Evolutionary conservation across 2,888 invertebrate species (phyloP), one percentile per base, ranked within the genome.

Genomic region (Ormia ochracea): DNA sequence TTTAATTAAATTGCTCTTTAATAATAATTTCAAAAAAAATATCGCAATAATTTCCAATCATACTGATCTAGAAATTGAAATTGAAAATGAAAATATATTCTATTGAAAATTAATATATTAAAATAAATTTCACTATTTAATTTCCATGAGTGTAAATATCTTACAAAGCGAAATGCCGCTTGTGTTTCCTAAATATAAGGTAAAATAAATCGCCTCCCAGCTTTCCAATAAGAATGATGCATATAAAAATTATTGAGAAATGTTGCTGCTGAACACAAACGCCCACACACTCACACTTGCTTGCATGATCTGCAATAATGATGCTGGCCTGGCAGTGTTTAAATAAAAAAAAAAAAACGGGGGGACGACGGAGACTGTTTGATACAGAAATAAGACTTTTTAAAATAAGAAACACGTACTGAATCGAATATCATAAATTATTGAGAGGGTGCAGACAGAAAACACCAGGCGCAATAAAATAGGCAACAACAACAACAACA

Each of bases 381-480:
- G 23, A 66, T 38, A 61, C 66, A 28, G 72, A 50, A 45, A 36
- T 28, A 59, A 38, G 38, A 70, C 38, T 28, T 19, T 45, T 69
- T 61, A 45, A 58, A 38, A 72, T 14, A 50, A 23, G 31, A 74
- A 58, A 54, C 65, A 72, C 66, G 66, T 59, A 59, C 52, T 66
- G 58, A 33, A 23, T 54, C 36, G 69, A 36, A 28, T n/a, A 23
- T 61, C 59, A 31, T 78, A 78, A 72, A 78, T 78, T 72, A 59
- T 66, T 66, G 59, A 66, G 61, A 56, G 78, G 78, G 78, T 73
- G 78, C 56, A 63, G 73, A 68, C 68, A 63, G 65, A 73, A 68
- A 78, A 61, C 68, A 68, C 48, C 61, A 73, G 68, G 54, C 73
- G 59, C 45, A 59, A 31, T 52, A 26, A 63, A 3, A 68, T 33